These are phyloP conservation scores for Neotoma lepida DNA, from an alignment of 2,113 vertebrate species.

Conservation along the genomic window DNA sequence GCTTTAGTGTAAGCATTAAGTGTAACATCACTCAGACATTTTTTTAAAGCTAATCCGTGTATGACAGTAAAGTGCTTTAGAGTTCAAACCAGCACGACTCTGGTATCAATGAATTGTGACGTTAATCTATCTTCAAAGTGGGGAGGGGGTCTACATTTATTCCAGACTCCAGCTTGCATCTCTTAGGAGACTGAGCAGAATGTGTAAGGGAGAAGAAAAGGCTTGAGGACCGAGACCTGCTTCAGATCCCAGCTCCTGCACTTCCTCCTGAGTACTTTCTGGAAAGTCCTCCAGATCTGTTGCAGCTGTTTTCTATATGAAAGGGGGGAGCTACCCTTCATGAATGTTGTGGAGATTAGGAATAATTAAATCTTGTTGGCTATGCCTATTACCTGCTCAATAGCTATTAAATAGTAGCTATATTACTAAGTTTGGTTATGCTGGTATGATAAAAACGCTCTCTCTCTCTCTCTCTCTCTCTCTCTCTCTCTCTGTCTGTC, in stretches of 20 bases:
- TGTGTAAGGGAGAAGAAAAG: neutral
- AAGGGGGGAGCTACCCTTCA: neutral
- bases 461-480: neutral
- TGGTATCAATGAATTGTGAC: neutral
- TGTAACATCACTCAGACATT: slow-evolving; percentile 18
- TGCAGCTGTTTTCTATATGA: neutral
- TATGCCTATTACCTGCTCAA: neutral
- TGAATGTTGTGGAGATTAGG: neutral
- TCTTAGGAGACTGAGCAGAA: neutral
- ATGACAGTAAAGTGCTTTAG: slow-evolving; percentile 32
- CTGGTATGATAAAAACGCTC: neutral
- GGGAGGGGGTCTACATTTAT: neutral
- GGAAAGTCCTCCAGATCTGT: neutral
- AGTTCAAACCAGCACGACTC: neutral
- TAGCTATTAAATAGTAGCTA: neutral
- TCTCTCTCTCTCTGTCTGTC: neutral
- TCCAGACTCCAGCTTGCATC: neutral
- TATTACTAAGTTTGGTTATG: neutral
- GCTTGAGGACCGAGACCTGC: neutral
- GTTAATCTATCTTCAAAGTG: neutral
- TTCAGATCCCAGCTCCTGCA: neutral
- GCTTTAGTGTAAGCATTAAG: slow-evolving; percentile 20
- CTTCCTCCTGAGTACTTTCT: neutral
- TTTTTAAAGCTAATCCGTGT: slow-evolving; percentile 50
- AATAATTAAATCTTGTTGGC: neutral